A percentile compares a stretch with the other conserved stretches of the same genome.
Conservation (phyloP, 2,797 vertebrate genomes). For the Philypnodon macrostomus region DNA sequence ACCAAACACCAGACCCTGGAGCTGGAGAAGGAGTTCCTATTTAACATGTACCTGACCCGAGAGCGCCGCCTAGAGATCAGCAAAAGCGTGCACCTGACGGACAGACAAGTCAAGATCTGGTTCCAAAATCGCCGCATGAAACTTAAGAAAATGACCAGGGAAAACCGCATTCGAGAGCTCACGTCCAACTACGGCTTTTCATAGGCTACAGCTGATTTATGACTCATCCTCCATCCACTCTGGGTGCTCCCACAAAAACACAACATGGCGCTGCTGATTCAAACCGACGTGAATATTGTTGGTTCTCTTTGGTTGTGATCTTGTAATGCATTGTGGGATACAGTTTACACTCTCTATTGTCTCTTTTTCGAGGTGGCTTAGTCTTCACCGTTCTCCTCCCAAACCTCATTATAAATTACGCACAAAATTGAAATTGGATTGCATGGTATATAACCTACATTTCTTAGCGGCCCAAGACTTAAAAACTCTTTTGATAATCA, state of each 20-base stretch:
- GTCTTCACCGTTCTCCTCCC: not conserved
- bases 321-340: slow-evolving; percentile 45
- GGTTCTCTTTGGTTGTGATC: slow-evolving; percentile 39
- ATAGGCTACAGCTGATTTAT: slow-evolving; percentile 73
- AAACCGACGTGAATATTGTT: slow-evolving; percentile 21
- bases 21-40: slow-evolving; percentile 98
- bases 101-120: slow-evolving; percentile 99
- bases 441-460: slow-evolving; percentile 34
- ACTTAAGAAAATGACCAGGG: slow-evolving; percentile 99
- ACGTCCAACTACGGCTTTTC: slow-evolving; percentile 98
- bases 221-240: slow-evolving; percentile 20
- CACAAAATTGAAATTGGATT: slow-evolving; percentile 33
- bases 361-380: slow-evolving; percentile 10
- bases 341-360: not conserved
- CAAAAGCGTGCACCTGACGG: slow-evolving; percentile 95
- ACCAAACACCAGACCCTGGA: slow-evolving; percentile 98
- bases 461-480: not conserved
- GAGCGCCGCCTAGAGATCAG: slow-evolving; percentile 99
- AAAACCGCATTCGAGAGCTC: slow-evolving; percentile 96
- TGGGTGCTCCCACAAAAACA: slow-evolving; percentile 7
- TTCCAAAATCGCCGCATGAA: slow-evolving; percentile 99
- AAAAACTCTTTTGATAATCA: slow-evolving; percentile 27
- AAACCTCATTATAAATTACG: not conserved
- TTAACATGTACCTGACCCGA: slow-evolving; percentile 99
- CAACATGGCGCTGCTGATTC: slow-evolving; percentile 37